Conservation (phyloP, 2,888 invertebrate genomes). For the Drosophila cracens region DNA sequence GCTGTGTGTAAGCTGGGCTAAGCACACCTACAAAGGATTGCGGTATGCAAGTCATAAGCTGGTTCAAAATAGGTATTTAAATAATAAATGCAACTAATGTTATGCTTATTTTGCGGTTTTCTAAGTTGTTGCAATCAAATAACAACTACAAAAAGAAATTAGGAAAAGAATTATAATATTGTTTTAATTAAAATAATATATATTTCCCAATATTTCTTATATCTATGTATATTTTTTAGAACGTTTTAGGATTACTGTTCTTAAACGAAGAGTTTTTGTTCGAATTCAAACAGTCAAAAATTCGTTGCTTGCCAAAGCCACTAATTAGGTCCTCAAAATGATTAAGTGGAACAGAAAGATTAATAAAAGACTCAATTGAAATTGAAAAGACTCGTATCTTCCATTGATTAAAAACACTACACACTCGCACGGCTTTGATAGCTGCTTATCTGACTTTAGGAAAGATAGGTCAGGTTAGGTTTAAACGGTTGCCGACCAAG, state of each 20-base stretch:
- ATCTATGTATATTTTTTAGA: neutral
- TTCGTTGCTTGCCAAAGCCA: neutral
- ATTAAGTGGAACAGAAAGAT: neutral
- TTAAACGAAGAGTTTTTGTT: neutral
- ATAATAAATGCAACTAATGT: neutral
- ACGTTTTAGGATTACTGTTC: neutral
- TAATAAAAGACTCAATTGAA: too few relatives aligned
- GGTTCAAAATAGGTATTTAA: neutral
- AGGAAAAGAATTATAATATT: fast-evolving
- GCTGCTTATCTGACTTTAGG: too few relatives aligned
- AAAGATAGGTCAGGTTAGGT: too few relatives aligned
- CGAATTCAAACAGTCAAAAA: neutral
- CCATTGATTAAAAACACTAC: too few relatives aligned
- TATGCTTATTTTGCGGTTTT: neutral
- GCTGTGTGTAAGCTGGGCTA: neutral
- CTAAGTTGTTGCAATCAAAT: neutral
- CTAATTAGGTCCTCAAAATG: too few relatives aligned
- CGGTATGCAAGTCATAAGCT: constrained; percentile 3
- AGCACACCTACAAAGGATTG: constrained; percentile 24
- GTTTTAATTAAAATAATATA: neutral
- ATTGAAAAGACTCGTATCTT: too few relatives aligned
- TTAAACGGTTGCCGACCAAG: too few relatives aligned
- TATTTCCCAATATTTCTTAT: neutral
- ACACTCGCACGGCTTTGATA: too few relatives aligned
- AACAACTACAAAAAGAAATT: neutral